Evolutionary conservation across 2,797 vertebrate genomes (phyloP).

Genomic region (Sebastes taczanowskii): DNA sequence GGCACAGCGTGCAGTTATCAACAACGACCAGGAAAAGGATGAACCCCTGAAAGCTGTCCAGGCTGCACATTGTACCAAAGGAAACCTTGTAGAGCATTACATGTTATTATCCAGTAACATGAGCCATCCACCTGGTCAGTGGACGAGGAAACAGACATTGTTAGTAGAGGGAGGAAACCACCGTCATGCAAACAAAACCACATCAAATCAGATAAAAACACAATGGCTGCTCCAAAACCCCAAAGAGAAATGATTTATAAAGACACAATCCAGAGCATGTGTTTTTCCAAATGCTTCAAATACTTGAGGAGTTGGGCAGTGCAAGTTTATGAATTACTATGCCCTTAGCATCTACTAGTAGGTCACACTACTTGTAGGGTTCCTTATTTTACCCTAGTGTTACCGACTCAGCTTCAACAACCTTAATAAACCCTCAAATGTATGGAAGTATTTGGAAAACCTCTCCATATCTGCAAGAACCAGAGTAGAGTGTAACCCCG

Average conservation of each 20-base stretch:
- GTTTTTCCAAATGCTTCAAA: conserved; percentile 54
- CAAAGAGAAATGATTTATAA: conserved; percentile 1
- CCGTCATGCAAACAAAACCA: conserved; percentile 65
- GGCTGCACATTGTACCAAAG: conserved; percentile 12
- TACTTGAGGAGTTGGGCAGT: conserved; percentile 19
- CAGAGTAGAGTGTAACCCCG: conserved; percentile 30
- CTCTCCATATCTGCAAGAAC: conserved; percentile 34
- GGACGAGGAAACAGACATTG: conserved; percentile 48
- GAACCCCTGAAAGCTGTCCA: conserved; percentile 37
- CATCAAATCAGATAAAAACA: conserved; percentile 22
- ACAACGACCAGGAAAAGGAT: conserved; percentile 47
- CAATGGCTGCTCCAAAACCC: background rate
- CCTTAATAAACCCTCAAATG: conserved; percentile 36
- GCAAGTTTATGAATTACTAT: background rate
- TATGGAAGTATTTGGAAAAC: conserved; percentile 61
- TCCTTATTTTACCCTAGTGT: background rate
- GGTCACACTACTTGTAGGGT: no score
- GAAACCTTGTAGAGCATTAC: background rate
- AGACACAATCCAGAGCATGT: conserved; percentile 1
- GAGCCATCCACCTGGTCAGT: conserved; percentile 63
- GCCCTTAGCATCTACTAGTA: background rate
- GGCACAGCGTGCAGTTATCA: conserved; percentile 69
- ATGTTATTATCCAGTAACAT: background rate
- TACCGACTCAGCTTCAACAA: background rate
- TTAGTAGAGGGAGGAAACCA: conserved; percentile 66